A percentile compares a stretch with the other conserved stretches of the same genome.
Conservation (phyloP, 2,113 vertebrate genomes). For the Nyctibius bracteatus region DNA sequence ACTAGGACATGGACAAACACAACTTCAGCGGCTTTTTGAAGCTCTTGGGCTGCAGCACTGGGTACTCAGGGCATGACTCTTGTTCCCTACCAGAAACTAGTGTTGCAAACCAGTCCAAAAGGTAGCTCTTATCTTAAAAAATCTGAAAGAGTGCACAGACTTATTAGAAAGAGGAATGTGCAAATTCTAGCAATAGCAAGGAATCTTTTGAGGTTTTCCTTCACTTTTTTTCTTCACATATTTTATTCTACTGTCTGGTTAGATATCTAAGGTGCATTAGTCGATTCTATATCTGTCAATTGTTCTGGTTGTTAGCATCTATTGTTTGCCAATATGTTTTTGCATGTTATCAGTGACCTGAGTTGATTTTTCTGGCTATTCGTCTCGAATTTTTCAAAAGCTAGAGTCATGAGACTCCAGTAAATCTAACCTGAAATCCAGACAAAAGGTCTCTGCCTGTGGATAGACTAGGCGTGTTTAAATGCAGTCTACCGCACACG, state of each 20-base stretch:
- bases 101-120: too few species aligned
- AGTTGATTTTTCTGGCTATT: not conserved
- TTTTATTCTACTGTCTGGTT: not conserved
- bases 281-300: not conserved
- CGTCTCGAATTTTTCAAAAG: not conserved
- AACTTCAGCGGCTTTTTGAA: not conserved
- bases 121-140: too few species aligned
- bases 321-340: not conserved
- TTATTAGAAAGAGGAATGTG: not conserved
- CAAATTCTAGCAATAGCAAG: not conserved
- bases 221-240: not conserved
- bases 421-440: not conserved
- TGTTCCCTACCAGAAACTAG: not conserved
- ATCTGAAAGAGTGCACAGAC: not conserved
- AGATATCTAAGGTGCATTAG: not conserved
- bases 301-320: not conserved
- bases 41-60: not conserved
- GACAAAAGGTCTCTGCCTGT: not conserved
- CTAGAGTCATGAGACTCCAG: not conserved
- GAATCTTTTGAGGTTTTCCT: not conserved
- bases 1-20: accelerated
- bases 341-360: not conserved
- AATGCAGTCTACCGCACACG: not conserved
- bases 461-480: not conserved
- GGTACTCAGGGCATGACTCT: not conserved